Percentiles rank a stretch among this genome's conserved stretches.
These are phyloP conservation scores for Microtus montanus DNA, from an alignment of 2,113 vertebrate genomes.

Conservation along the genomic window DNA sequence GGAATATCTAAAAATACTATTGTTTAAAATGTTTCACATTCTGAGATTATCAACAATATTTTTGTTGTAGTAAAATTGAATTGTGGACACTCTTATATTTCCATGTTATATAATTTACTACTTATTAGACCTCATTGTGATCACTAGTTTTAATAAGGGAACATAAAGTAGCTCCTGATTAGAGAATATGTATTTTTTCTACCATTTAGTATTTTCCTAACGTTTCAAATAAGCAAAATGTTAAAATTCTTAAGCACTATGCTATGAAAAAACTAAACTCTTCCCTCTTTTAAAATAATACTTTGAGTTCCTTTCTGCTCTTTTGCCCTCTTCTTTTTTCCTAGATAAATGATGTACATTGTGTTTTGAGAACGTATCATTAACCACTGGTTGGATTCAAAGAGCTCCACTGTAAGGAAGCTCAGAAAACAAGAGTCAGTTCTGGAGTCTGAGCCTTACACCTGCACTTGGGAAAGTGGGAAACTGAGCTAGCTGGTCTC, in stretches of 20 bases:
- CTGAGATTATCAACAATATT: slow-evolving; percentile 70
- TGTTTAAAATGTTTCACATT: slow-evolving; percentile 68
- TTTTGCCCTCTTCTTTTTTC: slow-evolving; percentile 77
- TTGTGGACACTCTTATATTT: slow-evolving; percentile 25
- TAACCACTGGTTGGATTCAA: slow-evolving; percentile 43
- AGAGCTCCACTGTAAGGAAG: slow-evolving; percentile 9
- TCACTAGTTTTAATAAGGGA: slow-evolving; percentile 56
- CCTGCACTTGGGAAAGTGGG: slow-evolving; percentile 5
- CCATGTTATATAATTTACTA: slow-evolving; percentile 31
- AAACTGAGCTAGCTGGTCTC: neutral
- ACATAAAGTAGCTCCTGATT: slow-evolving; percentile 63
- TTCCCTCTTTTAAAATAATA: slow-evolving; percentile 73
- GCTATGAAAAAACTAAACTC: slow-evolving; percentile 55
- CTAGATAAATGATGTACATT: slow-evolving; percentile 85
- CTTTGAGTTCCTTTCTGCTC: slow-evolving; percentile 68
- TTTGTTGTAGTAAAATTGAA: slow-evolving; percentile 70
- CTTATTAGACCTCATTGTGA: slow-evolving; percentile 50
- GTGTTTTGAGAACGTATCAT: slow-evolving; percentile 71
- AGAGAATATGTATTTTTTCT: slow-evolving; percentile 55
- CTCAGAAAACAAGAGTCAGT: slow-evolving; percentile 43
- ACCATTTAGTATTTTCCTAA: slow-evolving; percentile 29
- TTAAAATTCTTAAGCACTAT: slow-evolving; percentile 66
- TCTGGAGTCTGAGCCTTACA: neutral
- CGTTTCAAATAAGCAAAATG: slow-evolving; percentile 51
- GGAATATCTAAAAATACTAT: slow-evolving; percentile 61